These are phyloP conservation scores for Mobula birostris DNA, from an alignment of 2,113 vertebrate species.

Conservation along the genomic window DNA sequence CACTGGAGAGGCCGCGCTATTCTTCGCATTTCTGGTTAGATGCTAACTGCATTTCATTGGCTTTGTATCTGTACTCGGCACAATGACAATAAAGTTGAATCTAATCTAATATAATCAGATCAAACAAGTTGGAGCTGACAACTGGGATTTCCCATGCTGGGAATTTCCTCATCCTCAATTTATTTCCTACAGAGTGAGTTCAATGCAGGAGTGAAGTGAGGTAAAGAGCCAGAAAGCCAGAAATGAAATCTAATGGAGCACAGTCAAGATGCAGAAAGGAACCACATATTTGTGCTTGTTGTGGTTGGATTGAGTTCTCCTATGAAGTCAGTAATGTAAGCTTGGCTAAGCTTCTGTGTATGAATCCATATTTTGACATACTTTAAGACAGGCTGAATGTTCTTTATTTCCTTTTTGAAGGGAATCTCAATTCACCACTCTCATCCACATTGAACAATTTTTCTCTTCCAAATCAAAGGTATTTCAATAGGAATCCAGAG, in stretches of 20 bases:
- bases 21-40: too few relatives aligned
- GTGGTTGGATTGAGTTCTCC: neutral
- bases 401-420: too few relatives aligned
- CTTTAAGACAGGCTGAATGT: neutral
- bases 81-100: too few relatives aligned
- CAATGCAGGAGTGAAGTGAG: neutral
- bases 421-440: too few relatives aligned
- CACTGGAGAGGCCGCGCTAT: too few relatives aligned
- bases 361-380: neutral
- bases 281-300: neutral
- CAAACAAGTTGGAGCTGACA: neutral
- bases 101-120: too few relatives aligned
- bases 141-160: neutral
- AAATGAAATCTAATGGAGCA: neutral
- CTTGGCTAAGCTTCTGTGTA: neutral
- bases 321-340: neutral
- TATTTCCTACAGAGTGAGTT: neutral
- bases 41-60: too few relatives aligned
- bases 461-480: too few relatives aligned
- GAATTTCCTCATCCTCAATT: neutral
- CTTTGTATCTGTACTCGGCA: too few relatives aligned
- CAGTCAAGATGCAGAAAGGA: neutral
- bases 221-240: neutral
- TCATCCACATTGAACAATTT: too few relatives aligned
- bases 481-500: too few relatives aligned